phyloP scores from a whole-genome alignment of 2,113 vertebrate species.

The Elaphurus davidianus region DNA sequence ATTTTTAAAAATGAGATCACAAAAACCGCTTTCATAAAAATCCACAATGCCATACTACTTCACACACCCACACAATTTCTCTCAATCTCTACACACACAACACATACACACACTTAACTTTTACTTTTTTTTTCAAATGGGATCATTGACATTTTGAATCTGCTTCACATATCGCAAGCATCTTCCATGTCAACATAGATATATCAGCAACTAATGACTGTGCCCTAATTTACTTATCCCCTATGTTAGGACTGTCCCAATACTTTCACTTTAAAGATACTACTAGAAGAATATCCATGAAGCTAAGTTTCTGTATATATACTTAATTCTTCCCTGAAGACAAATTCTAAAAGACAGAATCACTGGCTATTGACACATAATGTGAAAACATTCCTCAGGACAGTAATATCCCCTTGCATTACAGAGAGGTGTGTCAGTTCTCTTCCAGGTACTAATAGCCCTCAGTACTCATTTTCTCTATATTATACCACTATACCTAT shows the following conservation, averaged over 20 bases:
- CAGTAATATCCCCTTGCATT: not conserved
- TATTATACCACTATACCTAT: not conserved
- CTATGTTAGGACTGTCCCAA: not conserved
- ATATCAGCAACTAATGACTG: not conserved
- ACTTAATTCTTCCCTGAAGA: not conserved
- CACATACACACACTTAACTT: not conserved
- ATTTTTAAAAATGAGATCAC: not conserved
- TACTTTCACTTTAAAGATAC: conserved; percentile 31
- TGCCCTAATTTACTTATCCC: not conserved
- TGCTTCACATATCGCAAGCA: not conserved
- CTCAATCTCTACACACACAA: not conserved
- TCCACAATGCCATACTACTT: not conserved
- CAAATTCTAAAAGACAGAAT: not conserved
- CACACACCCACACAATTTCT: not conserved
- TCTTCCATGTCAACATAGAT: not conserved
- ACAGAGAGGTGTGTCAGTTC: not conserved
- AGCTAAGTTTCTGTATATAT: not conserved
- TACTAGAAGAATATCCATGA: not conserved
- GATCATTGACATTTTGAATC: not conserved
- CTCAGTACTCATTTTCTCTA: not conserved
- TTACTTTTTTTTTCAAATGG: not conserved
- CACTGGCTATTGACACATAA: not conserved
- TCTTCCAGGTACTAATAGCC: not conserved
- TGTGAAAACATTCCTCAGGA: conserved; percentile 1
- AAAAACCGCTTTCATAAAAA: not conserved